Evolutionary conservation across 2,888 invertebrate genomes (phyloP).

Genomic region (Tiphia femorata): DNA sequence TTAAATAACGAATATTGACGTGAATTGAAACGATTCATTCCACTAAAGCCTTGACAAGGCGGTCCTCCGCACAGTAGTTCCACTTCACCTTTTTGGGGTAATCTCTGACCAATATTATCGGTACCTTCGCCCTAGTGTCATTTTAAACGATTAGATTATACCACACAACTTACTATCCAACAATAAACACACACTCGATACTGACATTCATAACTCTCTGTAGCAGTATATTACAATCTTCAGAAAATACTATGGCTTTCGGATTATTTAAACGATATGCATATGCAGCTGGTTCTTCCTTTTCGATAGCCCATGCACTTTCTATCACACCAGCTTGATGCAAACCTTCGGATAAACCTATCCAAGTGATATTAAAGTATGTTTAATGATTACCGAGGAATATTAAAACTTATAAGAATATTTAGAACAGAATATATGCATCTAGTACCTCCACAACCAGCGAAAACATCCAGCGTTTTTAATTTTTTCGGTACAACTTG

Average conservation of each 20-base stretch:
- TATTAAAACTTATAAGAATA: slow-evolving; percentile 3
- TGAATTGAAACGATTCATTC: slow-evolving; percentile 90
- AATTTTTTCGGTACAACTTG: slow-evolving; percentile 71
- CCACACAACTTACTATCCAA: no score
- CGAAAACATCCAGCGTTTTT: slow-evolving; percentile 83
- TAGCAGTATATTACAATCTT: slow-evolving; percentile 84
- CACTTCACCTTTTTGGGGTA: slow-evolving; percentile 85
- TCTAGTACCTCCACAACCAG: slow-evolving; percentile 82
- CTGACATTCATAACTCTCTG: slow-evolving; percentile 76
- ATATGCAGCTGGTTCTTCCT: slow-evolving; percentile 81
- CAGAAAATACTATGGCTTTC: slow-evolving; percentile 80
- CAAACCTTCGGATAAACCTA: slow-evolving; percentile 80
- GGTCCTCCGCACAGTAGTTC: slow-evolving; percentile 89
- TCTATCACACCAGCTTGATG: slow-evolving; percentile 79
- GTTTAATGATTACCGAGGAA: background rate
- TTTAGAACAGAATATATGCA: slow-evolving; percentile 3
- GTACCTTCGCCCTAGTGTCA: slow-evolving; percentile 72
- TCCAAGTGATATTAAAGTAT: slow-evolving; percentile 5
- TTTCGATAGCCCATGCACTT: slow-evolving; percentile 86
- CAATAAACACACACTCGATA: no score
- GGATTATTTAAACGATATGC: slow-evolving; percentile 85
- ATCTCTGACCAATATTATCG: slow-evolving; percentile 70
- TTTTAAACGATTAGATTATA: no score
- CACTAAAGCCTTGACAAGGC: slow-evolving; percentile 91
- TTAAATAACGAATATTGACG: slow-evolving; percentile 88